Base-by-base conservation (phyloP, 2,888 invertebrate species). In the Volucella inanis region DNA sequence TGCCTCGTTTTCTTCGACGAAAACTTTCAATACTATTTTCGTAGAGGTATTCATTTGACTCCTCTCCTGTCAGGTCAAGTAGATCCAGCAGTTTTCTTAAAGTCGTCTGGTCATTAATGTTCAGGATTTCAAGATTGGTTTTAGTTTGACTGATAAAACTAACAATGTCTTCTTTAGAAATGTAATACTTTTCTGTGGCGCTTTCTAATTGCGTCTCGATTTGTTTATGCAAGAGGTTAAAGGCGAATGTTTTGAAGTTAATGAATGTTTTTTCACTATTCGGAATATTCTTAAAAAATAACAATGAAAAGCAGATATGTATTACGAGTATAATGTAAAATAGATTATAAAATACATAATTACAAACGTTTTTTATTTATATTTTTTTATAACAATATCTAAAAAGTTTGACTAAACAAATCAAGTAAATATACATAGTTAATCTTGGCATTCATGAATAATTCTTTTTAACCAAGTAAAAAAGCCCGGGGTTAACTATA, bases 171-270 rank as follows among this genome's bases (percentile, higher is more conserved):
- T 87, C 83, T 31, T 83, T 83, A 41, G 84, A 72, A 50, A 87
- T 72, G 57, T 87, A 83, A 14, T 76, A 80, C 41, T 87, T 83
- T 14, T 87, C 83, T 11, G 79, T 84, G 31, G 84, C 80, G 8
- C 79, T 79, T 54, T 87, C 87, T 54, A 72, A 80, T 45, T 76
- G 83, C 38, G 72, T 87, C 15, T 87, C 83, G 15, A 87, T 72
- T 72, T 87, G 84, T 9, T 83, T 84, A 0, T 62, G 15, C n/a
- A 87, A 45, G 1, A 87, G 59, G 41, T 77, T 54, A 0, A 15
- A 68, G 1, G 79, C 80, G 31, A 87, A 87, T 10, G 14, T 43
- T 22, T 79, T 79, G 15, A 87, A 80, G 2, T 71, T 49, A 8
- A 50, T 14, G 22, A 77, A 84, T 9, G 9, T 22, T 41, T 72